These are phyloP conservation scores for Ferdinandea cuprea DNA, from an alignment of 2,888 invertebrate genomes.

Conservation along the genomic window DNA sequence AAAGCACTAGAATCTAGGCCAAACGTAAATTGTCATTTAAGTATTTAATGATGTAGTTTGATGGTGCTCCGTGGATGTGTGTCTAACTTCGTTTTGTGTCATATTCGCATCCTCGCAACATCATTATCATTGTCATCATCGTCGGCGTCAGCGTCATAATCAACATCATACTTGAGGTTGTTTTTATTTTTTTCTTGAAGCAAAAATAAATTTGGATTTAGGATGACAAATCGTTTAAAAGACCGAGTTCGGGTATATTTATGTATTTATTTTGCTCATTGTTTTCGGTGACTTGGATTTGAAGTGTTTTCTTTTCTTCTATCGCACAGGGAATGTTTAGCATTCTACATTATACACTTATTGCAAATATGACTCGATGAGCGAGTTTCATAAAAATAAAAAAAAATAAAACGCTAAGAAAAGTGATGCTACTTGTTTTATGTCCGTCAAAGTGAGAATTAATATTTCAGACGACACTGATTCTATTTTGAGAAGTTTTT, in stretches of 20 bases:
- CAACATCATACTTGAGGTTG: conserved; percentile 7
- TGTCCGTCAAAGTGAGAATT: conserved; percentile 49
- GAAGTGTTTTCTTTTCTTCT: neutral
- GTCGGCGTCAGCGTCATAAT: neutral
- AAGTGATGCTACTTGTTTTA: conserved; percentile 55
- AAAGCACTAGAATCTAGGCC: conserved; percentile 61
- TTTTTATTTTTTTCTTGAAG: neutral
- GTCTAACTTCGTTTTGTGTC: conserved; percentile 53
- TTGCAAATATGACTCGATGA: neutral
- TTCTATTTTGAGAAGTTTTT: conserved; percentile 49
- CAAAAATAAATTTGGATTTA: conserved; percentile 34
- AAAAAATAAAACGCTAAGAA: conserved; percentile 9
- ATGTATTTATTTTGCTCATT: conserved; percentile 43
- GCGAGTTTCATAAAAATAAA: conserved; percentile 31
- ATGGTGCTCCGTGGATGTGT: conserved; percentile 28
- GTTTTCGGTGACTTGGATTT: conserved; percentile 44
- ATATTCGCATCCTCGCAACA: too few relatives aligned
- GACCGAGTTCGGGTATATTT: conserved; percentile 32
- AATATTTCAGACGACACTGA: conserved; percentile 61
- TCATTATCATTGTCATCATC: conserved; percentile 19
- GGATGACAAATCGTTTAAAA: conserved; percentile 44
- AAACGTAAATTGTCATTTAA: conserved; percentile 55
- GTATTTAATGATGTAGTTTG: conserved; percentile 51
- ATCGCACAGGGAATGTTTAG: neutral
- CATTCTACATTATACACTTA: conserved; percentile 15